Evolutionary conservation across 1,140 invertebrate species (phyloP), one percentile per base, ranked within the genome.

Genomic region (Rhopalosiphum padi): DNA sequence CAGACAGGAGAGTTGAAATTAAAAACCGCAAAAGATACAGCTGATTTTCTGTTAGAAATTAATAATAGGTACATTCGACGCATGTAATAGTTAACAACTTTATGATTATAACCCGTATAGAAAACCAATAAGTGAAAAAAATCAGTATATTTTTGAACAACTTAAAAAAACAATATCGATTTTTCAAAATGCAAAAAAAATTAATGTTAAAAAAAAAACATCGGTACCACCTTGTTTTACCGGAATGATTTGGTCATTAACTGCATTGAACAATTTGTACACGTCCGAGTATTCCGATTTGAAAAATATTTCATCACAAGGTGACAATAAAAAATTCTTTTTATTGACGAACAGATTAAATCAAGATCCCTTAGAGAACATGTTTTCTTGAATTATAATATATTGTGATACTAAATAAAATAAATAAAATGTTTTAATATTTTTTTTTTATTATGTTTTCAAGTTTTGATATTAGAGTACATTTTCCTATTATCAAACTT

Each of bases 291-390:
- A 18, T 82, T 82, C 35, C 15, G 68, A 82, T 82, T 35, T 82
- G 5, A 82, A 82, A 82, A 82, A 8, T 60, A 60, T 60, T 82
- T 18, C 35, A 37, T 35, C 68, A 1, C n/a, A 82, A 82, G n/a
- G 9, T 82, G 68, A 21, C 35, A n/a, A 82, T 82, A 82, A 82
- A 35, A 82, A 35, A 35, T 82, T 82, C 1, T 82, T 82, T 82
- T 18, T 82, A 35, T 21, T 82, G 37, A 82, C 68, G 18, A 82
- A 82, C 37, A 82, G n/a, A 82, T 82, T 82, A 21, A 82, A 82
- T 82, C 68, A 82, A 82, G 68, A 82, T 82, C 68, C 68, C n/a
- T 82, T 82, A 21, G 68, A 82, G 68, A 82, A 35, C n/a, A 82
- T 82, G 68, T 82, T 82, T 82, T 82, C 68, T 18, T 48, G 18